Percentiles rank a stretch among this genome's conserved stretches.
Conservation (phyloP, 2,113 vertebrate species). For the Marcusenius ussheri region DNA sequence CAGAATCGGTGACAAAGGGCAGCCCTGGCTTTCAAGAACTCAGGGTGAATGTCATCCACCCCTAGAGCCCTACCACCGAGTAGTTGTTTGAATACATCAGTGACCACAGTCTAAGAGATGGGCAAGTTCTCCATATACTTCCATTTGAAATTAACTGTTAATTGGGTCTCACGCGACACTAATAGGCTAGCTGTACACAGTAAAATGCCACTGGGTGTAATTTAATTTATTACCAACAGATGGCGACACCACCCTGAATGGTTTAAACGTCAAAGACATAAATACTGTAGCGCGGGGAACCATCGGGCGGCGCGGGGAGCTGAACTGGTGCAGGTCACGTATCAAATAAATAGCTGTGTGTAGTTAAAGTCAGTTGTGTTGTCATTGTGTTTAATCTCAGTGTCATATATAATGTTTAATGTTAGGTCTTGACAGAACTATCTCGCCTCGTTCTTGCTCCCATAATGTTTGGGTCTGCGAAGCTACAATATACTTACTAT, state of each 20-base stretch:
- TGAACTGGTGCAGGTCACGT: background rate
- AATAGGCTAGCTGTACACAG: background rate
- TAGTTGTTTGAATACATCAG: background rate
- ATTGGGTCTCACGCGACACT: background rate
- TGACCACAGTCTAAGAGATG: too few species aligned
- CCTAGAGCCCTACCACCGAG: too few species aligned
- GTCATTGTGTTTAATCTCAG: background rate
- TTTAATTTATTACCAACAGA: background rate
- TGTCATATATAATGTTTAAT: background rate
- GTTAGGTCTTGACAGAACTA: background rate
- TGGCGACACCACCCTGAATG: slow-evolving; percentile 1
- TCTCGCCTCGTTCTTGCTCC: background rate
- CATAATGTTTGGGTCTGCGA: background rate
- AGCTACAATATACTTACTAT: background rate
- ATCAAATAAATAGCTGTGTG: background rate
- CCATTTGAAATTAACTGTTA: background rate
- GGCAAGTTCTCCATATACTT: background rate
- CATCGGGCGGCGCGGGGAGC: background rate
- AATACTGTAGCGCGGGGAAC: background rate
- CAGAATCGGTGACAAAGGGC: too few species aligned
- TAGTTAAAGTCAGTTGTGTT: background rate
- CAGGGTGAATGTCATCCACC: too few species aligned
- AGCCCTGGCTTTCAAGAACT: too few species aligned
- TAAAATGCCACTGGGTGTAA: background rate
- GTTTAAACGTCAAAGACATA: background rate